A percentile compares a stretch with the other conserved stretches of the same genome.
These are phyloP conservation scores for Metridium senile DNA, from an alignment of 92 coral and sea anemone genomes.

Conservation along the genomic window DNA sequence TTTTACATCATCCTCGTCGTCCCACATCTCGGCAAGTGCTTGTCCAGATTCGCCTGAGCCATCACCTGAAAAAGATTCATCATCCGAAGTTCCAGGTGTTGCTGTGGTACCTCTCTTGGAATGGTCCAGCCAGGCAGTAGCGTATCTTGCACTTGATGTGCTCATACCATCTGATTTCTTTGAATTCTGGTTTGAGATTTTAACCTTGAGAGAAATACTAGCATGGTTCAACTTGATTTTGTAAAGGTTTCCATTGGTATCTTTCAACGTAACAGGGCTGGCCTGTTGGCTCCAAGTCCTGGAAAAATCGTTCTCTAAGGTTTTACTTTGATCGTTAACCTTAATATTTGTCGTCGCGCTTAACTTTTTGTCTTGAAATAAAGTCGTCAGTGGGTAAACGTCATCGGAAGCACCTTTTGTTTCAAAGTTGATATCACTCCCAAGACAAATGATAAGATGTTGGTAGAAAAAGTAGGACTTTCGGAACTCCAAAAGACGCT, in stretches of 20 bases:
- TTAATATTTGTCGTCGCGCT: constrained; percentile 9
- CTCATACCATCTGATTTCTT: background rate
- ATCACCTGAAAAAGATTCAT: no score
- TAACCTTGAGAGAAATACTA: constrained; percentile 17
- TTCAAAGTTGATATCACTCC: constrained; percentile 50
- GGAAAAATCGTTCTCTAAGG: background rate
- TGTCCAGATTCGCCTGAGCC: no score
- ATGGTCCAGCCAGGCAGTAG: constrained; percentile 24
- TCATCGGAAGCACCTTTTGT: background rate
- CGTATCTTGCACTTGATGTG: background rate
- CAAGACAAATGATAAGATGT: constrained; percentile 56
- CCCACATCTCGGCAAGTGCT: background rate
- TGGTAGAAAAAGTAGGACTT: constrained; percentile 73
- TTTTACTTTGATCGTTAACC: constrained; percentile 23
- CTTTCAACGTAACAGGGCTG: constrained; percentile 28
- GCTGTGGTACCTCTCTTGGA: background rate
- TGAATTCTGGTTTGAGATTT: constrained; percentile 33
- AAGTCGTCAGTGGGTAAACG: constrained; percentile 48
- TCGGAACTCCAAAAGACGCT: constrained; percentile 31
- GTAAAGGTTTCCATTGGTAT: constrained; percentile 65
- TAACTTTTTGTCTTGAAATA: constrained; percentile 60
- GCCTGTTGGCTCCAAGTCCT: background rate
- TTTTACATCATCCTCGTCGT: background rate
- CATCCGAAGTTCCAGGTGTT: background rate
- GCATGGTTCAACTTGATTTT: constrained; percentile 31